Percentiles rank a stretch among this genome's conserved stretches.
These are phyloP conservation scores for Dipus sagitta DNA, from an alignment of 2,797 vertebrate species.

Conservation along the genomic window DNA sequence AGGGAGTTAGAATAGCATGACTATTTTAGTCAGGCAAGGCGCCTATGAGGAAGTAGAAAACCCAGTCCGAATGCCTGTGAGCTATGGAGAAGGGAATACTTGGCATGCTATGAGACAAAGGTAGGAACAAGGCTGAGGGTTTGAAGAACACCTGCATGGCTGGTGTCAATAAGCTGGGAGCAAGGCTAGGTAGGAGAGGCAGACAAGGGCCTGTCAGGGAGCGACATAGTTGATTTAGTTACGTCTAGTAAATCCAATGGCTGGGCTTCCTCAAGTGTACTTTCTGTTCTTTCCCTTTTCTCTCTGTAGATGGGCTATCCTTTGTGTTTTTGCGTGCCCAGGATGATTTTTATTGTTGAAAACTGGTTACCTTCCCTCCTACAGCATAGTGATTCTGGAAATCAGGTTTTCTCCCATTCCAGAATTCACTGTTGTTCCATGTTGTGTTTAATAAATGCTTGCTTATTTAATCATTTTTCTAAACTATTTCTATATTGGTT, in stretches of 20 bases:
- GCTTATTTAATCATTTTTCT: slow-evolving; percentile 36
- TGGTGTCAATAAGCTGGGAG: neutral
- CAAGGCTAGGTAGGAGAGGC: neutral
- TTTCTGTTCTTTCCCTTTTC: neutral
- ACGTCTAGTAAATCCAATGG: neutral
- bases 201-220: neutral
- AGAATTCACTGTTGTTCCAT: slow-evolving; percentile 32
- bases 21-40: neutral
- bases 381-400: neutral
- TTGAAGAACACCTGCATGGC: neutral
- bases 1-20: neutral
- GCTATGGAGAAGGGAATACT: too few species aligned
- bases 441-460: neutral
- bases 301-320: neutral
- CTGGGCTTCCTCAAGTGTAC: neutral
- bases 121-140: neutral
- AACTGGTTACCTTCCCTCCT: neutral
- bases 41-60: neutral
- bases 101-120: neutral
- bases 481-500: slow-evolving; percentile 1
- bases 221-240: neutral
- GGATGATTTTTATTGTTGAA: slow-evolving; percentile 8
- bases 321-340: slow-evolving; percentile 8
- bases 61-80: too few species aligned
- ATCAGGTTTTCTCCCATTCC: neutral